Evolutionary conservation across 92 coral and sea anemone genomes (phyloP).

Genomic region (Phymanthus crucifer): DNA sequence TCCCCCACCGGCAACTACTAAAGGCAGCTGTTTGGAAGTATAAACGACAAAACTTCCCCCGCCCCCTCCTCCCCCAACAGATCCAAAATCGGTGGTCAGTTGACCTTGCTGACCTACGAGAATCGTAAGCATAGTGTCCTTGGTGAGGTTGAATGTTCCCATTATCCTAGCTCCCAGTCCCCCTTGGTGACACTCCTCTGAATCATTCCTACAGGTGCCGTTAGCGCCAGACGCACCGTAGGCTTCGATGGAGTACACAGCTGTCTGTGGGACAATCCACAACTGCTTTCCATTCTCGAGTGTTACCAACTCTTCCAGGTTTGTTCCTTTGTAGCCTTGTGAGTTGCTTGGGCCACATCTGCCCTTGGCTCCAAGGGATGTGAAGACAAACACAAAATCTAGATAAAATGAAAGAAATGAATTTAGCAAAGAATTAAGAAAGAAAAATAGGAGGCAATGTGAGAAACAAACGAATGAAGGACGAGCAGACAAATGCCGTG

Average conservation of each 20-base stretch:
- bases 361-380: constrained; percentile 65
- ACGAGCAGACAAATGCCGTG: no score
- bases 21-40: constrained; percentile 30
- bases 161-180: constrained; percentile 82
- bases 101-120: constrained; percentile 80
- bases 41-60: constrained; percentile 68
- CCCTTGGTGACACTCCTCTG: constrained; percentile 27
- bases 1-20: constrained; percentile 89
- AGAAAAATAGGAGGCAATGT: no score
- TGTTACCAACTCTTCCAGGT: constrained; percentile 57
- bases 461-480: background rate
- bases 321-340: constrained; percentile 58
- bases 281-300: constrained; percentile 71
- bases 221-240: constrained; percentile 85
- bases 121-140: constrained; percentile 50
- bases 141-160: constrained; percentile 57
- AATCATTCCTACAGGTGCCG: constrained; percentile 44
- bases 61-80: constrained; percentile 94
- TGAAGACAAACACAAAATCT: constrained; percentile 38
- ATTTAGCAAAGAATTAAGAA: no score
- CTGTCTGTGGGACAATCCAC: constrained; percentile 85
- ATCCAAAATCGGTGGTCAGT: background rate
- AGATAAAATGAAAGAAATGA: background rate
- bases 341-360: constrained; percentile 58
- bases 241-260: constrained; percentile 74